Evolutionary conservation across 2,888 invertebrate genomes (phyloP).

Genomic region (Nomada ruficornis): DNA sequence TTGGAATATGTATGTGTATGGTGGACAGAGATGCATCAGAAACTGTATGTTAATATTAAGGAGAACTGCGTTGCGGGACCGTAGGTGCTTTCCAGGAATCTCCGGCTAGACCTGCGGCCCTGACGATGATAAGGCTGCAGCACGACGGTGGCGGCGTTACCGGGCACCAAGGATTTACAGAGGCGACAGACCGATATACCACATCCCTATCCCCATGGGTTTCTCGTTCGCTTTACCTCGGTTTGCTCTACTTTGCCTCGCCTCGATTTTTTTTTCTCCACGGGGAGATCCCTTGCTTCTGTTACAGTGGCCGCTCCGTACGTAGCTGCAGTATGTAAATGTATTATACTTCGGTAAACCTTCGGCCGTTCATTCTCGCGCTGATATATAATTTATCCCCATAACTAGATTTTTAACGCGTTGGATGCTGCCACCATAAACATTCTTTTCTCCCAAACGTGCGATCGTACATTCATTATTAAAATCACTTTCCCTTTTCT

Average conservation of each 20-base stretch:
- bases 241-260: constrained; percentile 69
- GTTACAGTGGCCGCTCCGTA: constrained; percentile 52
- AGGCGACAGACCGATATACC: constrained; percentile 77
- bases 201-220: constrained; percentile 65
- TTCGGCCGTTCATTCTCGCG: constrained; percentile 51
- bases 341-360: constrained; percentile 35
- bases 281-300: constrained; percentile 60
- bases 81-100: constrained; percentile 53
- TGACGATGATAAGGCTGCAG: constrained; percentile 74
- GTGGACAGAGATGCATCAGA: constrained; percentile 32
- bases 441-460: background rate
- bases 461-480: too few relatives aligned
- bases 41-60: constrained; percentile 52
- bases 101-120: constrained; percentile 70
- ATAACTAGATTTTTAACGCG: constrained; percentile 31
- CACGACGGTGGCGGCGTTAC: constrained; percentile 76
- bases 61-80: constrained; percentile 42
- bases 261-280: constrained; percentile 47
- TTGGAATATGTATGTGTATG: background rate
- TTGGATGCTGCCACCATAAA: background rate
- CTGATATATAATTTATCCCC: constrained; percentile 51
- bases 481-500: too few relatives aligned
- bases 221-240: constrained; percentile 63
- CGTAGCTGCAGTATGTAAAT: constrained; percentile 55
- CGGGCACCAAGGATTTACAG: constrained; percentile 74